phyloP scores from a whole-genome alignment of 1,140 invertebrate species.

The Bombus fervidus region DNA sequence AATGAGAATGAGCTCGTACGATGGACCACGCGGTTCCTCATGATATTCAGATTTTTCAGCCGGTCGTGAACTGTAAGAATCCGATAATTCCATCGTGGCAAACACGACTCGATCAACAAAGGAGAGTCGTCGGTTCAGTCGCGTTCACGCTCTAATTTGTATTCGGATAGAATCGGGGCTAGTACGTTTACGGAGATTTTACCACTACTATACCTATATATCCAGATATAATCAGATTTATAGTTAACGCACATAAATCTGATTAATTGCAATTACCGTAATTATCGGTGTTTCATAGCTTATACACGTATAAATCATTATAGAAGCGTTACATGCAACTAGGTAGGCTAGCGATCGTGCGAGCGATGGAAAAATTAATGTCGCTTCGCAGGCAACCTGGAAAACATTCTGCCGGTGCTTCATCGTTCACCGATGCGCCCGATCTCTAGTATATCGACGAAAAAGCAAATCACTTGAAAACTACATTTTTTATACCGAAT shows the following conservation, averaged over 20 bases:
- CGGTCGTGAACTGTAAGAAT: too few species aligned
- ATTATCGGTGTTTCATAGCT: conserved; percentile 55
- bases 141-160: conserved; percentile 49
- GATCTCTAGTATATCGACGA: neutral
- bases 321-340: neutral
- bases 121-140: conserved; percentile 26
- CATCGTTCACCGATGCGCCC: neutral
- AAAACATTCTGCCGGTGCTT: neutral
- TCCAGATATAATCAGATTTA: conserved; percentile 61
- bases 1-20: neutral
- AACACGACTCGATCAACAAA: conserved; percentile 29
- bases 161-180: conserved; percentile 19
- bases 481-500: neutral
- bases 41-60: conserved; percentile 25
- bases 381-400: neutral
- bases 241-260: conserved; percentile 65
- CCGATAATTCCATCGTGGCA: neutral
- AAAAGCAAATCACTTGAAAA: neutral
- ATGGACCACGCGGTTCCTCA: neutral
- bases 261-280: conserved; percentile 62
- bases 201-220: conserved; percentile 51
- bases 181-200: conserved; percentile 49
- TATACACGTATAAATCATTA: conserved; percentile 30
- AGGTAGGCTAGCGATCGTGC: too few species aligned
- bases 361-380: conserved; percentile 9